Evolutionary conservation across 1,140 invertebrate genomes (phyloP), one percentile per base, ranked within the genome.

Genomic region (Pseudomyrmex concolor): DNA sequence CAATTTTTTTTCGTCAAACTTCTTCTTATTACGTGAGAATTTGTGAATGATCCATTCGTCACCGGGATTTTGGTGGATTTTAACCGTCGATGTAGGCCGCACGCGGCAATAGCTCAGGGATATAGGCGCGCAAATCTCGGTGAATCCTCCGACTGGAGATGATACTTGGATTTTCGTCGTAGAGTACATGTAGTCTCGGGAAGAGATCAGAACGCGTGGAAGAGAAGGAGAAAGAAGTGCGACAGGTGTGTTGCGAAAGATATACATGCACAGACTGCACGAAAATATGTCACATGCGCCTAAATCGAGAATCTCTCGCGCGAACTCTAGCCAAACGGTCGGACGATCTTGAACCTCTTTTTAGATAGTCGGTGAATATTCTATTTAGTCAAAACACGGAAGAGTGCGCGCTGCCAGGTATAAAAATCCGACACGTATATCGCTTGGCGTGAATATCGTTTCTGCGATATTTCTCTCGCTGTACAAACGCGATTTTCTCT

Each of bases 31-130:
- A 54, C 64, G 12, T 25, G 54, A 12, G 59, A 70, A 50, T 71
- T 17, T 54, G 50, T 12, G 19, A 2, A 70, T 55, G 43, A 78
- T 43, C 81, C 74, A 67, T 86, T 66, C 82, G 86, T 85, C 84
- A 86, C 59, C 67, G 86, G 66, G 77, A 59, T 77, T 59, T 74
- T 48, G 55, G 25, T 84, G 81, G 68, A 87, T 87, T 87, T 34
- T 78, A 87, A 66, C 73, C 83, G 34, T 22, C 55, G 43, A 87
- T 86, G 86, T 86, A 78, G 86, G 86, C 80, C 86, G 71, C 67
- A 7, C 34, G 34, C 34, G 34, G 71, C 62, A 83, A 85, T 84
- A 85, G 34, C 80, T 72, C 59, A 67, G 60, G 85, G 54, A 72
- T 73, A 48, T 66, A 34, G 5, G 72, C 62, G 81, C 60, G 54